These are phyloP conservation scores for Heteronetta atricapilla DNA, from an alignment of 2,113 vertebrate species.

Conservation along the genomic window DNA sequence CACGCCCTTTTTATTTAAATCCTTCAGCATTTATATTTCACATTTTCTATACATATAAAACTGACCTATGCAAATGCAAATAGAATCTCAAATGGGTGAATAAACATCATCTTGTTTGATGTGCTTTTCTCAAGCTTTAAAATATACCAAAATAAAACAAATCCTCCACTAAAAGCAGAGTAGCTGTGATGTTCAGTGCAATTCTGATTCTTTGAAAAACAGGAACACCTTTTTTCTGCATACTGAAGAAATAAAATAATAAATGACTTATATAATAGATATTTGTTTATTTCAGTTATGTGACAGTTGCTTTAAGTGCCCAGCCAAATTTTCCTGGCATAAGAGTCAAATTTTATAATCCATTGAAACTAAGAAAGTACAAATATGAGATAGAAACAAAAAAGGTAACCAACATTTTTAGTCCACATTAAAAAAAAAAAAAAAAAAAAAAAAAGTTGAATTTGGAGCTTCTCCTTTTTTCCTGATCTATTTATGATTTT, in stretches of 20 bases:
- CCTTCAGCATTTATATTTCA: not conserved
- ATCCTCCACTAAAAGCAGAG: not conserved
- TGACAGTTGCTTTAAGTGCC: not conserved
- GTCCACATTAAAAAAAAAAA: not conserved
- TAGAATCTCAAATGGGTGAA: not conserved
- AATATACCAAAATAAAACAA: not conserved
- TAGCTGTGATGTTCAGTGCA: not conserved
- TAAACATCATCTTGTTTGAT: not conserved
- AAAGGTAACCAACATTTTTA: not conserved
- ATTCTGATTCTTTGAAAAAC: not conserved
- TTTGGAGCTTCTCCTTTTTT: not conserved
- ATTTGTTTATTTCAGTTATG: not conserved
- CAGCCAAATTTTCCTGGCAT: not conserved
- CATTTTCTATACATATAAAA: not conserved
- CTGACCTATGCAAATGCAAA: not conserved
- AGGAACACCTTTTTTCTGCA: not conserved
- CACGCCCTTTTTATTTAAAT: not conserved
- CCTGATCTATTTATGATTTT: not conserved
- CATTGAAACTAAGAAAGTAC: not conserved
- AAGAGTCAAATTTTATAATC: not conserved
- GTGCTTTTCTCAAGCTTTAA: not conserved
- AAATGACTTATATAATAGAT: not conserved
- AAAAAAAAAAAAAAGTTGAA: not conserved
- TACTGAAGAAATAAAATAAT: not conserved
- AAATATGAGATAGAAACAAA: conserved; percentile 2